Evolutionary conservation across 2,797 vertebrate genomes (phyloP).

Genomic region (Anniella stebbinsi): DNA sequence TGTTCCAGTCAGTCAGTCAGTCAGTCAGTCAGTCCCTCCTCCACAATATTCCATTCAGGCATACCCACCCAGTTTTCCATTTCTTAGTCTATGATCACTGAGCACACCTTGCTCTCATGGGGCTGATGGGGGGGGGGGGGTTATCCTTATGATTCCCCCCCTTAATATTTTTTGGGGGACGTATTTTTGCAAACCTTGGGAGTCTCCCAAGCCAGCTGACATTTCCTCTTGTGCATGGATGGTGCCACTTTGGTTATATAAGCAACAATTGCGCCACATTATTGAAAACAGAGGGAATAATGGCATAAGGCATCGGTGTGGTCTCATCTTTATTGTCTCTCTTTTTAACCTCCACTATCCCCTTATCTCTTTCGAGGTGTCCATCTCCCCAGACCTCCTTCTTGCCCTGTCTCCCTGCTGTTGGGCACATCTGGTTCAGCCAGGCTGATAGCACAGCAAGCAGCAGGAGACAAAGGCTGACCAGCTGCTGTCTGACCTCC

Average conservation of each 20-base stretch:
- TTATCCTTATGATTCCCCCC: neutral
- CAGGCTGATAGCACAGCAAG: neutral
- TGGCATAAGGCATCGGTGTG: neutral
- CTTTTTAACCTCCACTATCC: neutral
- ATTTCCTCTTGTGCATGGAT: neutral
- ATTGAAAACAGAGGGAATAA: neutral
- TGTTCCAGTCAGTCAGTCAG: neutral
- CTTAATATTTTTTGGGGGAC: neutral
- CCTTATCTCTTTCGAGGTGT: neutral
- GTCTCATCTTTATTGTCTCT: neutral
- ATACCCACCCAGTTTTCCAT: neutral
- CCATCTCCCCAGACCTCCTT: neutral
- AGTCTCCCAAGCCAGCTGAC: neutral
- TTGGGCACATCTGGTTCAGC: constrained; percentile 34
- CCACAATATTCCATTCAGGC: too few relatives aligned
- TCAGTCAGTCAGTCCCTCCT: too few relatives aligned
- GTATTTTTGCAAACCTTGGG: neutral
- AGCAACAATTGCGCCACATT: neutral
- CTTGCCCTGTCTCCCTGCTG: neutral
- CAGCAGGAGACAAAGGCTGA: constrained; percentile 7
- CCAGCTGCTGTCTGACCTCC: constrained; percentile 1
- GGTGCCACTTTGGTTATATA: neutral
- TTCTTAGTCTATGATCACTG: too few relatives aligned
- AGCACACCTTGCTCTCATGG: neutral
- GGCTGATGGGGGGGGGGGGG: neutral